A percentile compares a stretch with the other conserved stretches of the same genome.
phyloP scores from a whole-genome alignment of 1,140 invertebrate species.

The Caenorhabditis brenneri region DNA sequence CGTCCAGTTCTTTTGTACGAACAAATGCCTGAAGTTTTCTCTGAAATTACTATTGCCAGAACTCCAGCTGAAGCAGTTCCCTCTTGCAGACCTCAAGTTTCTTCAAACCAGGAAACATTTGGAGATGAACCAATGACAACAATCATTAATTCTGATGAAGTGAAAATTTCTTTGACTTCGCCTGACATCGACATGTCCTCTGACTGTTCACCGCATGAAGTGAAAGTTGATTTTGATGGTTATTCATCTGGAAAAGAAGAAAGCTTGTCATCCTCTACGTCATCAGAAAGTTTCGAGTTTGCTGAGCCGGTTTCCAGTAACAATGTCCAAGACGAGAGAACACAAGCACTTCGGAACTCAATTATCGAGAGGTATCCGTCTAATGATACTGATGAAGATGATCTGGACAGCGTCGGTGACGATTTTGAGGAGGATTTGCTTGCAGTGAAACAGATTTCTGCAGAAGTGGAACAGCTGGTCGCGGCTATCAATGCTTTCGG shows the following conservation, averaged over 20 bases:
- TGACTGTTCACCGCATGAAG: slow-evolving; percentile 1
- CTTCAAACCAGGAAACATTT: not conserved
- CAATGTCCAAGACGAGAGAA: not conserved
- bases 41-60: not conserved
- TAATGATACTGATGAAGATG: not conserved
- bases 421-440: not conserved
- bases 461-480: slow-evolving; percentile 31
- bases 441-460: slow-evolving; percentile 32
- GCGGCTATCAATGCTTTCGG: slow-evolving; percentile 28
- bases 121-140: not conserved
- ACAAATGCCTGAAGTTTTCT: not conserved
- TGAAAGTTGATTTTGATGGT: slow-evolving; percentile 24
- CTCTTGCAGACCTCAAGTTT: not conserved
- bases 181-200: not conserved
- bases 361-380: slow-evolving; percentile 35
- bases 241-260: slow-evolving; percentile 30
- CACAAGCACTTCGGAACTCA: slow-evolving; percentile 7
- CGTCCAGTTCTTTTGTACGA: not conserved
- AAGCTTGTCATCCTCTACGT: slow-evolving; percentile 6
- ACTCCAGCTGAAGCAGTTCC: not conserved
- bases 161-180: not conserved
- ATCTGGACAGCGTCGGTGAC: not conserved
- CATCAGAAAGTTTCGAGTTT: slow-evolving; percentile 42
- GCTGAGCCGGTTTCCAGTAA: slow-evolving; percentile 8
- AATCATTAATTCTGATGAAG: slow-evolving; percentile 2